Conservation (phyloP, 2,113 vertebrate genomes). For the Copsychus sechellarum region DNA sequence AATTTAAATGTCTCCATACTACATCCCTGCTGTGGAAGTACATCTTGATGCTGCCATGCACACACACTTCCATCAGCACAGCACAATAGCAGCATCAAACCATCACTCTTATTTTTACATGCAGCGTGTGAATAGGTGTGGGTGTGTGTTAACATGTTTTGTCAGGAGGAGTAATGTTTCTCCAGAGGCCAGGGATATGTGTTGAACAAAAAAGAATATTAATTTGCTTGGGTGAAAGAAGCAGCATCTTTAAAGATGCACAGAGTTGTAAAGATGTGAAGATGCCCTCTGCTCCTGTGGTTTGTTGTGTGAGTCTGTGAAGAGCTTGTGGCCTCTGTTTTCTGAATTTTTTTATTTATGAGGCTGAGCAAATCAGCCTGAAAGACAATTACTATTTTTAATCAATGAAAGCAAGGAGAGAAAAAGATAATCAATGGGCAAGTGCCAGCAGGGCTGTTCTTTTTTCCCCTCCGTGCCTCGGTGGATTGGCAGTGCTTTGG, state of each 20-base stretch:
- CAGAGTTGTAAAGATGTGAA: background rate
- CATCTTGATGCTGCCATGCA: background rate
- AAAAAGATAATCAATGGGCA: background rate
- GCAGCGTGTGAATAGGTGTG: slow-evolving; percentile 16
- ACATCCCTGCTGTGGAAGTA: background rate
- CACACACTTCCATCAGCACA: background rate
- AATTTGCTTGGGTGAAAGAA: slow-evolving; percentile 28
- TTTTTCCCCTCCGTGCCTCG: background rate
- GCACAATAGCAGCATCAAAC: background rate
- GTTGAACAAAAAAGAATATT: slow-evolving; percentile 21
- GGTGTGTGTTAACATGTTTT: slow-evolving; percentile 32
- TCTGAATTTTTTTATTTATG: background rate
- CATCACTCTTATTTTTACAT: background rate
- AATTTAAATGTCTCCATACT: background rate
- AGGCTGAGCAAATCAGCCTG: slow-evolving; percentile 5
- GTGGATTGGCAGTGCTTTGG: background rate
- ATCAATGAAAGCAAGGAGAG: background rate
- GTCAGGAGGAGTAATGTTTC: slow-evolving; percentile 39
- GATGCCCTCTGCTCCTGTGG: background rate
- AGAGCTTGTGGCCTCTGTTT: background rate
- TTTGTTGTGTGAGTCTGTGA: background rate
- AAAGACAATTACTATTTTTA: background rate
- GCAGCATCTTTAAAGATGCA: background rate
- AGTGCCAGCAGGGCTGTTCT: background rate
- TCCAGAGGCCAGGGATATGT: background rate